Base-by-base conservation (phyloP, 2,113 vertebrate genomes). In the Tetraodon nigroviridis region DNA sequence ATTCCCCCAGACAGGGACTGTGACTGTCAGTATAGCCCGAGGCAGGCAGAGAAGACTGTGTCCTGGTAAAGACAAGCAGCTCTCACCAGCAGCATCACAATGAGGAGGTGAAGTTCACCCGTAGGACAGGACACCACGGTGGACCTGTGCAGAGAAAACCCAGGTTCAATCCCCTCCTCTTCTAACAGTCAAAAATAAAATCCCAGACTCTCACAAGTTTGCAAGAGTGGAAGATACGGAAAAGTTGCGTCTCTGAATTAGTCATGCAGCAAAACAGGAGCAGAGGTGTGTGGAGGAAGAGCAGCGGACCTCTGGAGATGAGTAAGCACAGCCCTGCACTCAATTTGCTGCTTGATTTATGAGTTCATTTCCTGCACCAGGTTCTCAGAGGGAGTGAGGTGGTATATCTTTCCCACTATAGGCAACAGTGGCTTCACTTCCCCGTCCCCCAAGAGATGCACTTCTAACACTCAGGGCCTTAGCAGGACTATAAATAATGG, bases 341-440 rank as follows among this genome's bases (percentile, higher is more conserved):
- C 82, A 84, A 83, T 87, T 81, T 83, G 73, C 74, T 72, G 82
- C 76, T 79, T 87, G 86, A 87, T 87, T 86, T 84, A 87, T 82
- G 75, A 84, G 67, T 82, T 87, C 82, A 83, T 86, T 83, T 87
- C 82, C 82, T 74, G 78, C 64, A 2, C 37, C 19, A 75, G 62
- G 58, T 85, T 81, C 80, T 80, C 83, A 68, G 75, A 47, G 70
- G 75, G 81, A 75, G 74, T 70, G 82, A 80, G 79, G 81, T 72
- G 80, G 70, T 79, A 73, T 84, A 84, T 81, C 68, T 80, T 64
- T 74, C 76, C 78, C 63, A 54, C 79, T 81, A 73, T 76, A 79
- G 81, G 78, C 65, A 76, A 59, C 68, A 6, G 67, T 69, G 60
- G 73, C 78, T 73, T 74, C 79, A 81, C 75, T 76, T 75, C 73